Evolutionary conservation across 2,888 invertebrate genomes (phyloP).

Genomic region (Osmoderma eremita): DNA sequence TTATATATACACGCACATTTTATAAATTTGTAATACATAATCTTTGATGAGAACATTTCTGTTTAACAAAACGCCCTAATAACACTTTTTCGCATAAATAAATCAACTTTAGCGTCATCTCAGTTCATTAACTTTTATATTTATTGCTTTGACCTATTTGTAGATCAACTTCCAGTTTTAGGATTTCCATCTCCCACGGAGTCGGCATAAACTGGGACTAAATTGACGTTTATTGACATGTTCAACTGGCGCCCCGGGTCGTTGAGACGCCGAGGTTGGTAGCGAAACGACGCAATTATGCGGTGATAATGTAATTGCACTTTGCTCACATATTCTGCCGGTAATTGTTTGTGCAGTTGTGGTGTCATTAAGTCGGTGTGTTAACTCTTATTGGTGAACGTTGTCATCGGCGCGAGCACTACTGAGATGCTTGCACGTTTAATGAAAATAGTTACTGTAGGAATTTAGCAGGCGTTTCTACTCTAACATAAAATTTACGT

Average conservation of each 20-base stretch:
- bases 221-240: conserved; percentile 4
- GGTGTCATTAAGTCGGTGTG: conserved; percentile 15
- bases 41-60: no score
- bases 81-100: neutral
- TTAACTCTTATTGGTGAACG: neutral
- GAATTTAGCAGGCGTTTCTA: no score
- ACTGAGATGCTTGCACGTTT: no score
- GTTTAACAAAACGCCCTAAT: no score
- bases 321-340: conserved; percentile 7
- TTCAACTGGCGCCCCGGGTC: neutral
- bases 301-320: conserved; percentile 21
- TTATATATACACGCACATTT: neutral
- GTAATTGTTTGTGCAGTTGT: conserved; percentile 16
- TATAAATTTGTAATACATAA: no score
- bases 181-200: neutral
- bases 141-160: conserved; percentile 1
- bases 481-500: no score
- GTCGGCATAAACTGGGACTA: neutral
- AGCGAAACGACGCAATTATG: conserved; percentile 20
- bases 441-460: no score
- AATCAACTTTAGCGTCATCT: neutral
- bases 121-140: neutral
- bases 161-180: neutral
- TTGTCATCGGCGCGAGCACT: neutral
- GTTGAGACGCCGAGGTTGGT: neutral